Evolutionary conservation across 2,888 invertebrate species (phyloP).

Genomic region (Phortica okadai): DNA sequence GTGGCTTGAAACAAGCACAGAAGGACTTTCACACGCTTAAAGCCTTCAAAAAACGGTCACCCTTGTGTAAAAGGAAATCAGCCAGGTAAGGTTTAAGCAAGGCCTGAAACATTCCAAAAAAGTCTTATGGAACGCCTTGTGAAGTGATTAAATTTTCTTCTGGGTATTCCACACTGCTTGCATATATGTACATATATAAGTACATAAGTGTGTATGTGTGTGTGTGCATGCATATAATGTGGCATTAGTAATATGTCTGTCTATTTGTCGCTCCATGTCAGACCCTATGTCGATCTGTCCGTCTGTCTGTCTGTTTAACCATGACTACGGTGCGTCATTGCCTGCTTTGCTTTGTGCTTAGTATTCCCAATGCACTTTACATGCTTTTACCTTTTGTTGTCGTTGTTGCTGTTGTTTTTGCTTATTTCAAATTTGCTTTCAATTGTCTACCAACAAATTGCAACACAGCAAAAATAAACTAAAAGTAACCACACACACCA

Average conservation of each 20-base stretch:
- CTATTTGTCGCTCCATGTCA: background rate
- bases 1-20: too few relatives aligned
- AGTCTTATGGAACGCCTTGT: too few relatives aligned
- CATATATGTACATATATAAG: background rate
- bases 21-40: too few relatives aligned
- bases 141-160: too few relatives aligned
- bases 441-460: constrained; percentile 23
- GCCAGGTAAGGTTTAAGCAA: too few relatives aligned
- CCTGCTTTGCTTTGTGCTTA: background rate
- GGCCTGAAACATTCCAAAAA: too few relatives aligned
- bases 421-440: constrained; percentile 15
- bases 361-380: background rate
- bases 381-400: background rate
- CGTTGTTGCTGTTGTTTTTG: background rate
- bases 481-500: background rate
- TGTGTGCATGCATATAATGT: background rate
- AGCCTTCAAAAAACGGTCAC: too few relatives aligned
- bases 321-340: background rate
- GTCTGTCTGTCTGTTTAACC: background rate
- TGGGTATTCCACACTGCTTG: too few relatives aligned
- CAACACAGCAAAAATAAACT: background rate
- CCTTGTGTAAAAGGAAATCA: too few relatives aligned
- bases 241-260: constrained; percentile 1
- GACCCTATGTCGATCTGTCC: background rate
- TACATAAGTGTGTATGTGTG: constrained; percentile 3